Percentiles rank a stretch among this genome's conserved stretches.
Conservation (phyloP, 2,797 vertebrate genomes). For the Sebastolobus altivelis region DNA sequence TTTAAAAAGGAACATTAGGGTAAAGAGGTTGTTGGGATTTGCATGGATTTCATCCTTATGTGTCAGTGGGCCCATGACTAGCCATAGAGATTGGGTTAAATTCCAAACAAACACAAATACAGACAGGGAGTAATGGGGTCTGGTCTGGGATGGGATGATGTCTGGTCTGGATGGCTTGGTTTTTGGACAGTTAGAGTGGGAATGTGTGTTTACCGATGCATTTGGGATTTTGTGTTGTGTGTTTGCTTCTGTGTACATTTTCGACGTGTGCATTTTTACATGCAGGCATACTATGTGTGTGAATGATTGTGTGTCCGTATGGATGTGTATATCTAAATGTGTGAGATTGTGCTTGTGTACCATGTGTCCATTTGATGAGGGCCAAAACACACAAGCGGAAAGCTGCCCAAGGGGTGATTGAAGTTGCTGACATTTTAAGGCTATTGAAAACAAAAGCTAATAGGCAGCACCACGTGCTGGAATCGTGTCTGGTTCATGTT, state of each 20-base stretch:
- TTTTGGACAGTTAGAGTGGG: slow-evolving; percentile 22
- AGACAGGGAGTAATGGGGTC: slow-evolving; percentile 62
- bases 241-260: slow-evolving; percentile 4
- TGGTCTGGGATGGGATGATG: slow-evolving; percentile 38
- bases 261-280: slow-evolving; percentile 27
- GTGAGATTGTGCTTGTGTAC: slow-evolving; percentile 41
- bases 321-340: slow-evolving; percentile 7
- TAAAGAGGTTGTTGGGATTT: slow-evolving; percentile 68
- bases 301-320: slow-evolving; percentile 3
- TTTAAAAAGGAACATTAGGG: slow-evolving; percentile 73
- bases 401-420: slow-evolving; percentile 92
- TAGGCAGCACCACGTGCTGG: slow-evolving; percentile 90
- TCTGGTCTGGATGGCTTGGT: slow-evolving; percentile 34
- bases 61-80: slow-evolving; percentile 61
- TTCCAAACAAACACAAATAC: slow-evolving; percentile 72
- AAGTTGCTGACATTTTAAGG: slow-evolving; percentile 97
- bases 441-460: slow-evolving; percentile 96
- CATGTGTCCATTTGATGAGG: slow-evolving; percentile 71
- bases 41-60: slow-evolving; percentile 52
- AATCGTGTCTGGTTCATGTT: slow-evolving; percentile 99
- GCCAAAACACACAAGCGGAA: slow-evolving; percentile 83
- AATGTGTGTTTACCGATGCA: slow-evolving; percentile 19
- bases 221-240: slow-evolving; percentile 14
- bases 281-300: slow-evolving; percentile 4
- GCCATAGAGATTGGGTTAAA: slow-evolving; percentile 63